phyloP scores from a whole-genome alignment of 2,888 invertebrate genomes.

The Xestobium rufovillosum region DNA sequence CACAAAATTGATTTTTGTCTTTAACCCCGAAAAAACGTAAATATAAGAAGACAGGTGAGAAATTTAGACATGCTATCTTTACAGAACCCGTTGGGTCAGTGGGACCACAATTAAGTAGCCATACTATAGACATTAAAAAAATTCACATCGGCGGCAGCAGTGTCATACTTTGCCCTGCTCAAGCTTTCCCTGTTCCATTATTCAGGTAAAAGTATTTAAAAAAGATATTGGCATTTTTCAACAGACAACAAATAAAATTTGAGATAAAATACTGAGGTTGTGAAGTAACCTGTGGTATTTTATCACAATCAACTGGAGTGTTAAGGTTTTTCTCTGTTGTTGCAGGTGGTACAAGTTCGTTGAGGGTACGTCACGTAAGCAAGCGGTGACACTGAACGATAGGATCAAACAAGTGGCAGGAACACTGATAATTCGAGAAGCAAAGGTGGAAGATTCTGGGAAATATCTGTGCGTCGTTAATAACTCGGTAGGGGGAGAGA shows the following conservation, averaged over 20 bases:
- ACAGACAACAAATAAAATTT: conserved; percentile 1
- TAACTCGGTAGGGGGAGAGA: conserved; percentile 90
- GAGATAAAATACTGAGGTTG: too few species aligned
- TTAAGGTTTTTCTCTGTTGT: conserved; percentile 42
- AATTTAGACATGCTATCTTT: conserved; percentile 24
- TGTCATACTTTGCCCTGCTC: conserved; percentile 63
- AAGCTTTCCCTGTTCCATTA: conserved; percentile 65
- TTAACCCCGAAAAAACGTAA: conserved; percentile 20
- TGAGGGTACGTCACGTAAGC: conserved; percentile 77
- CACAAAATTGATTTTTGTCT: conserved; percentile 10
- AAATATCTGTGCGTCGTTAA: conserved; percentile 92
- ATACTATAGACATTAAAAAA: conserved; percentile 47
- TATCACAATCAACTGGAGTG: too few species aligned
- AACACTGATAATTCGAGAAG: conserved; percentile 85
- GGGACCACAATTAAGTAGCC: conserved; percentile 54
- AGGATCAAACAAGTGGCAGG: conserved; percentile 89
- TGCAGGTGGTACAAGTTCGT: conserved; percentile 92
- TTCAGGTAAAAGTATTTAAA: conserved; percentile 62
- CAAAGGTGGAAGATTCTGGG: conserved; percentile 87
- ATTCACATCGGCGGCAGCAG: conserved; percentile 36
- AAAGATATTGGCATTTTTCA: too few species aligned
- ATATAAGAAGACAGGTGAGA: neutral
- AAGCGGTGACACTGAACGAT: conserved; percentile 83
- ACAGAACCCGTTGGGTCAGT: conserved; percentile 63
- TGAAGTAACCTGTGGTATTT: neutral